Evolutionary conservation across 2,113 vertebrate species (phyloP).

Genomic region (Cryptotis parvus): DNA sequence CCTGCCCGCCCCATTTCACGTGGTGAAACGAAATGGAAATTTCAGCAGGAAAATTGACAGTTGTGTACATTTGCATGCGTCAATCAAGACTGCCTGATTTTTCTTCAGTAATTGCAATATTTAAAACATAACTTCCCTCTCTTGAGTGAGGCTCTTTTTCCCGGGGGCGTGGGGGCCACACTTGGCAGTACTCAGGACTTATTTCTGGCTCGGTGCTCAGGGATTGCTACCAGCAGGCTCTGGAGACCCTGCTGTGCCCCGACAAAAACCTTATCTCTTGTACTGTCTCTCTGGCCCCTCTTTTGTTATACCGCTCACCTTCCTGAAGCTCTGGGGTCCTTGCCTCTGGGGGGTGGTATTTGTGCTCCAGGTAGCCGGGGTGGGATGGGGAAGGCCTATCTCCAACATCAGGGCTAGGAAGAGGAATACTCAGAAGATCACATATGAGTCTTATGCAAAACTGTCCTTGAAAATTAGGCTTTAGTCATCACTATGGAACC

Average conservation of each 20-base stretch:
- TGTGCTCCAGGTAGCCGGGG: no score
- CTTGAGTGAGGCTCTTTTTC: not conserved
- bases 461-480: not conserved
- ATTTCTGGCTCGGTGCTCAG: no score
- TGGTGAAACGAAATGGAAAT: slow-evolving; percentile 23
- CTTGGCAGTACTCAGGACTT: no score
- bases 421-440: not conserved
- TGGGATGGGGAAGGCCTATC: no score
- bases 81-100: not conserved
- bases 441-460: not conserved
- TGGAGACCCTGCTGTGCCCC: no score
- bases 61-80: not conserved
- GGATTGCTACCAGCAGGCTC: no score
- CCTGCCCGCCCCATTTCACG: not conserved
- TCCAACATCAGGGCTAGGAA: not conserved
- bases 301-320: no score
- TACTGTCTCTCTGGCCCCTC: no score
- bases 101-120: not conserved
- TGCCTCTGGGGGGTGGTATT: no score
- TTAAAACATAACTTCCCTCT: not conserved
- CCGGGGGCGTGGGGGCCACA: no score
- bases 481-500: not conserved
- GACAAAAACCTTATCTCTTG: no score
- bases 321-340: no score
- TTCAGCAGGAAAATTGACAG: not conserved